Evolutionary conservation across 2,797 vertebrate genomes (phyloP).

Genomic region (Cryptoprocta ferox): DNA sequence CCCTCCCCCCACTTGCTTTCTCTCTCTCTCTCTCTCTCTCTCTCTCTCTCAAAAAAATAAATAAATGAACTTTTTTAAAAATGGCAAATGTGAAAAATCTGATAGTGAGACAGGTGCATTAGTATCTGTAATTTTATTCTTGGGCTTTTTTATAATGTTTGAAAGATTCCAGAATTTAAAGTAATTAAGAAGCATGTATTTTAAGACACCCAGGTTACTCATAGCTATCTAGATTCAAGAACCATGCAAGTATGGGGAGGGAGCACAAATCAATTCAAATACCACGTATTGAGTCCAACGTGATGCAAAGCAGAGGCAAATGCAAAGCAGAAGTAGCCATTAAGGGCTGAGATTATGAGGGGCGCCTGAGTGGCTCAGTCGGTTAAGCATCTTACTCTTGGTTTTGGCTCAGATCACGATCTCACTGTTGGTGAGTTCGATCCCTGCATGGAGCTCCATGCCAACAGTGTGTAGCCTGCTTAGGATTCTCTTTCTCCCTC

Average conservation of each 20-base stretch:
- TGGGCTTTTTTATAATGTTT: neutral
- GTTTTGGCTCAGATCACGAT: too few species aligned
- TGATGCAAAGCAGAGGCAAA: neutral
- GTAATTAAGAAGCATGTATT: neutral
- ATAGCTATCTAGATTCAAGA: neutral
- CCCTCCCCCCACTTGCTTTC: too few species aligned
- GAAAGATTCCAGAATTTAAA: conserved; percentile 34
- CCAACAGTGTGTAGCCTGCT: too few species aligned
- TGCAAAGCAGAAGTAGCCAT: neutral
- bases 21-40: too few species aligned
- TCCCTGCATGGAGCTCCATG: too few species aligned
- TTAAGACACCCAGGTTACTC: neutral
- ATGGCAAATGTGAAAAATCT: neutral
- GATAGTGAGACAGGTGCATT: neutral
- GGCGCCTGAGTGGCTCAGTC: too few species aligned
- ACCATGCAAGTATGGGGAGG: neutral
- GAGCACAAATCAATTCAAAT: neutral
- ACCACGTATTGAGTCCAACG: neutral
- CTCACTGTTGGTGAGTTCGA: too few species aligned
- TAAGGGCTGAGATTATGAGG: neutral
- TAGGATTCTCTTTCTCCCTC: too few species aligned
- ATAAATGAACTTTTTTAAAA: neutral
- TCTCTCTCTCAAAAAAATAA: too few species aligned
- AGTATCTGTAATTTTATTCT: neutral
- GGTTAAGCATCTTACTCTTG: too few species aligned